These are phyloP conservation scores for Coreius guichenoti DNA, from an alignment of 2,797 vertebrate genomes.

Conservation along the genomic window DNA sequence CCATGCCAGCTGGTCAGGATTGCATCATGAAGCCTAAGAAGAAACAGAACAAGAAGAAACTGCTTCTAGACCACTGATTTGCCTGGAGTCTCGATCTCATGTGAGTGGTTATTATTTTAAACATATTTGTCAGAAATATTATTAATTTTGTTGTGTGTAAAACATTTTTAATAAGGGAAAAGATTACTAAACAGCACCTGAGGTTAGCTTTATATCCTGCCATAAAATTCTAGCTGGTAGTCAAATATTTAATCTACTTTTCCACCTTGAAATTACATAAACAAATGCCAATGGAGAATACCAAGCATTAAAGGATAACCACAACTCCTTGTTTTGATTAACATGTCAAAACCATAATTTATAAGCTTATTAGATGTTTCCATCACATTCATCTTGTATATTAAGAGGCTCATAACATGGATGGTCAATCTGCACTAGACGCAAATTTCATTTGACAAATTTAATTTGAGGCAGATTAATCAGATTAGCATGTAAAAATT, in stretches of 20 bases:
- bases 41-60: background rate
- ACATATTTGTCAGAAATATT: slow-evolving; percentile 2
- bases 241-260: slow-evolving; percentile 21
- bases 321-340: slow-evolving; percentile 7
- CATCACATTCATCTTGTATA: slow-evolving; percentile 31
- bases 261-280: slow-evolving; percentile 17
- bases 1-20: background rate
- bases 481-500: slow-evolving; percentile 75
- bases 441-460: slow-evolving; percentile 74
- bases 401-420: slow-evolving; percentile 57
- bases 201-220: slow-evolving; percentile 7
- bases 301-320: background rate
- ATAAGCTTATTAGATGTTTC: slow-evolving; percentile 6
- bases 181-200: background rate
- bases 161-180: slow-evolving; percentile 6
- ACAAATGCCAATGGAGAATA: slow-evolving; percentile 10
- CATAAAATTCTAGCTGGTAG: slow-evolving; percentile 11
- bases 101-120: background rate
- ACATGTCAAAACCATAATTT: slow-evolving; percentile 34
- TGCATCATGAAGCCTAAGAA: background rate
- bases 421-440: slow-evolving; percentile 69
- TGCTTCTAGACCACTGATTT: background rate
- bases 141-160: slow-evolving; percentile 5
- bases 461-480: slow-evolving; percentile 71
- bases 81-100: background rate